Percentiles rank a stretch among this genome's conserved stretches.
Conservation (phyloP, 2,797 vertebrate species). For the Pteronotus mesoamericanus region DNA sequence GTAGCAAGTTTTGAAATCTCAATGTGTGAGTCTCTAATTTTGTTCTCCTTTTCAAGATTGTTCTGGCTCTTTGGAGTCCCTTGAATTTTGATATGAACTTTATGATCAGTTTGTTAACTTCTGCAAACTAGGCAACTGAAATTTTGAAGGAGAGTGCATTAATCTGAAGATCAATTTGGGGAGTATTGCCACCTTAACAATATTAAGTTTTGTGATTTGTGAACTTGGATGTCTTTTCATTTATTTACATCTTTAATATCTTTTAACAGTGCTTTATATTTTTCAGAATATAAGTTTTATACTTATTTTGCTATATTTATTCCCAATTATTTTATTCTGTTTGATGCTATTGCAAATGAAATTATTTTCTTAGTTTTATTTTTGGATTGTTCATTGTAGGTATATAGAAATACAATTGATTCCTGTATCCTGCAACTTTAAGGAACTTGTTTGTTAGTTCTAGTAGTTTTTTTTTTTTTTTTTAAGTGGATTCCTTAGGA, state of each 20-base stretch:
- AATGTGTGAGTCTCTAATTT: neutral
- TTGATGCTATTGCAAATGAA: neutral
- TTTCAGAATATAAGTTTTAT: neutral
- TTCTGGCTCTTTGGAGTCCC: neutral
- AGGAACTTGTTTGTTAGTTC: neutral
- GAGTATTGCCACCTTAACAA: neutral
- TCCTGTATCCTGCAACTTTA: neutral
- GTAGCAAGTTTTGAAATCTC: neutral
- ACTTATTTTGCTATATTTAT: neutral
- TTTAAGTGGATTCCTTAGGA: neutral
- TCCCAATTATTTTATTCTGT: neutral
- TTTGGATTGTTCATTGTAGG: neutral
- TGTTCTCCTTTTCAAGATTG: neutral
- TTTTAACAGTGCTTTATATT: neutral
- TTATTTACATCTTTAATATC: neutral
- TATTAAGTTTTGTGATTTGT: neutral
- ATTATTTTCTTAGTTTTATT: neutral
- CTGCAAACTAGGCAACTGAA: neutral
- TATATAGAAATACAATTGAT: neutral
- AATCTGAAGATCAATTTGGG: neutral
- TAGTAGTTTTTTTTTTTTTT: neutral
- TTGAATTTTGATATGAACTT: conserved; percentile 8
- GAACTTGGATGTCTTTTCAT: neutral
- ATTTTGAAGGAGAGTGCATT: neutral
- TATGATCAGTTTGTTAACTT: neutral